Base-by-base conservation (phyloP, 2,113 vertebrate species). In the Balaeniceps rex region DNA sequence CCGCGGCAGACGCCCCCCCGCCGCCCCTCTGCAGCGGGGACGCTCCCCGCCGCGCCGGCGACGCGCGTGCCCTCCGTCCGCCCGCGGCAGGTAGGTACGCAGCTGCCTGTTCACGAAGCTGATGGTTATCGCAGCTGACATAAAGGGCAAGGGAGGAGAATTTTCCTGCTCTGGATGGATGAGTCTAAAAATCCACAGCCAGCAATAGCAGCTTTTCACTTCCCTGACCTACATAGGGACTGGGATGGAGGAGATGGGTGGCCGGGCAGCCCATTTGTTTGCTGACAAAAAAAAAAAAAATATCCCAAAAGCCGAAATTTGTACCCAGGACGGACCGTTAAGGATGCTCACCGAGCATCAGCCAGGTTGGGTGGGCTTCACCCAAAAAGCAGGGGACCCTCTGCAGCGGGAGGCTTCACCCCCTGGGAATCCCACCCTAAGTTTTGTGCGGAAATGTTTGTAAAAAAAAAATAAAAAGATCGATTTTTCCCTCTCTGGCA, bases 221-320 rank as follows among this genome's bases (percentile, higher is more conserved):
- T 74, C 94, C 91, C 88, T 96, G 96, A 95, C 96, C 96, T 94
- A 96, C 83, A 92, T 89, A 83, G 52, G 9, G 88, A 66, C 61
- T 34, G 42, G 5, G 80, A 70, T 2, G 17, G 46, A 58, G 40
- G 24, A 58, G 89, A 12, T 5, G 57, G 40, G 57, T 33, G 87
- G 52, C 60, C 23, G 1, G 14, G 75, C 82, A 83, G 83, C 63
- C 60, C 79, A 9, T 71, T 76, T 42, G 69, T 49, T 21, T 58
- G 85, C 77, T 57, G 83, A 40, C 40, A 38, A 12, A 12, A 42
- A 60, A 46, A 12, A 75, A 72, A 49, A 49, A 49, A 44, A 80
- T 72, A 63, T 47, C 63, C 64, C 81, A 66, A 87, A 40, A 44
- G 84, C 87, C 57, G 80, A 77, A 80, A 33, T 72, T 51, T 71